These are phyloP conservation scores for Chloropsis hardwickii DNA, from an alignment of 2,113 vertebrate species.

Conservation along the genomic window DNA sequence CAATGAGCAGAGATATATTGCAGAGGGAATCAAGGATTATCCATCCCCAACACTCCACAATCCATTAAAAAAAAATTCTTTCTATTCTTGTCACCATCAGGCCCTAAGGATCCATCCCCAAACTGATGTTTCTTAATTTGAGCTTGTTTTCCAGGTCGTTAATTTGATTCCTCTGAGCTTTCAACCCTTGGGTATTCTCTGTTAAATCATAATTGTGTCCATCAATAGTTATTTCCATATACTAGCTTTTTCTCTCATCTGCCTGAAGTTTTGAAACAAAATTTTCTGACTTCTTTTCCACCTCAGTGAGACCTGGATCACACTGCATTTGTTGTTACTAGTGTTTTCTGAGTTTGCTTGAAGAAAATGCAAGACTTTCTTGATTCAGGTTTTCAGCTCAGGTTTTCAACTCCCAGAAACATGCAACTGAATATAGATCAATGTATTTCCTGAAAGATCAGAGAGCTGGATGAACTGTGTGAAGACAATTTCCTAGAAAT, in stretches of 20 bases:
- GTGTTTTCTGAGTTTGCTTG: background rate
- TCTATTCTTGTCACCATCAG: background rate
- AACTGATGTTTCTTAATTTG: slow-evolving; percentile 64
- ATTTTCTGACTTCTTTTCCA: background rate
- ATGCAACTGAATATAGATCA: background rate
- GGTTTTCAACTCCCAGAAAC: background rate
- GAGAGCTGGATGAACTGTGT: background rate
- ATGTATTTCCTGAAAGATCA: background rate
- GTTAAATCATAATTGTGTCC: slow-evolving; percentile 56
- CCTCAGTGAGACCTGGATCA: background rate
- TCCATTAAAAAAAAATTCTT: slow-evolving; percentile 39
- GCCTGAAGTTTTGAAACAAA: slow-evolving; percentile 14
- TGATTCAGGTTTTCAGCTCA: background rate
- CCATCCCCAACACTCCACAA: slow-evolving; percentile 17
- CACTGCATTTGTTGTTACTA: background rate
- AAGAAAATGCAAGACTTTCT: background rate
- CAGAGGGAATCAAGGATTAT: background rate
- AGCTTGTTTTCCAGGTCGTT: slow-evolving; percentile 70
- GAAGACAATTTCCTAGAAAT: background rate
- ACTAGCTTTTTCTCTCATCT: background rate
- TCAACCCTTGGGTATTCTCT: slow-evolving; percentile 26
- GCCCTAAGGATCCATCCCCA: slow-evolving; percentile 32
- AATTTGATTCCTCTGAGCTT: slow-evolving; percentile 60
- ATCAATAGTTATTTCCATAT: slow-evolving; percentile 49
- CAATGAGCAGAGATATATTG: slow-evolving; percentile 1